Percentiles rank a stretch among this genome's conserved stretches.
Evolutionary conservation across 2,797 vertebrate genomes (phyloP).

Genomic region (Meriones psammophilus): DNA sequence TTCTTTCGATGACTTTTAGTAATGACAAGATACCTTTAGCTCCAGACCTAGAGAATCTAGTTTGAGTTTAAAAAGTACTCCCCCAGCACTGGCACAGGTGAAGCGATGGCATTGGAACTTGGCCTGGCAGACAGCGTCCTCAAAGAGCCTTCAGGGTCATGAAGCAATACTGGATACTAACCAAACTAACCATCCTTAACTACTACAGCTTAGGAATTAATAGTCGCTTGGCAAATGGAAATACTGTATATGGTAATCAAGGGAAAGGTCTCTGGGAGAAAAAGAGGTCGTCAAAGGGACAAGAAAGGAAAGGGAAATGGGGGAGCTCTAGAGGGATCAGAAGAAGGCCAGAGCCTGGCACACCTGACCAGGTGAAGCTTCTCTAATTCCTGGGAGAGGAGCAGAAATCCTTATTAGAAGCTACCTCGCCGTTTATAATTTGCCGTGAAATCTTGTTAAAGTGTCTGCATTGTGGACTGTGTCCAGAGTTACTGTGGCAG

Average conservation of each 20-base stretch:
- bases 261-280: too few species aligned
- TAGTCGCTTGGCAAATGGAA: not conserved
- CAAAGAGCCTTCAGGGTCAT: not conserved
- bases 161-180: not conserved
- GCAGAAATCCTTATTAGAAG: not conserved
- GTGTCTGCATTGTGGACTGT: not conserved
- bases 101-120: not conserved
- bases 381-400: not conserved
- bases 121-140: not conserved
- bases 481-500: not conserved
- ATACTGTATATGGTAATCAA: not conserved
- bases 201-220: not conserved
- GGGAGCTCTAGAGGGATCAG: not conserved
- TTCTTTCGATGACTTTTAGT: not conserved
- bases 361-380: not conserved
- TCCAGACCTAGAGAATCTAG: not conserved
- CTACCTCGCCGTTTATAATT: not conserved
- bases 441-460: not conserved
- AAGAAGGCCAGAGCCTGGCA: too few species aligned
- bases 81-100: accelerated
- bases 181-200: not conserved
- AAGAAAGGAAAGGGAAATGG: not conserved
- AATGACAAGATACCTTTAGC: not conserved
- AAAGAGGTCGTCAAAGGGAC: not conserved
- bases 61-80: not conserved